Evolutionary conservation across 1,140 invertebrate species (phyloP), one percentile per base, ranked within the genome.

Genomic region (Calephelis virginiensis): DNA sequence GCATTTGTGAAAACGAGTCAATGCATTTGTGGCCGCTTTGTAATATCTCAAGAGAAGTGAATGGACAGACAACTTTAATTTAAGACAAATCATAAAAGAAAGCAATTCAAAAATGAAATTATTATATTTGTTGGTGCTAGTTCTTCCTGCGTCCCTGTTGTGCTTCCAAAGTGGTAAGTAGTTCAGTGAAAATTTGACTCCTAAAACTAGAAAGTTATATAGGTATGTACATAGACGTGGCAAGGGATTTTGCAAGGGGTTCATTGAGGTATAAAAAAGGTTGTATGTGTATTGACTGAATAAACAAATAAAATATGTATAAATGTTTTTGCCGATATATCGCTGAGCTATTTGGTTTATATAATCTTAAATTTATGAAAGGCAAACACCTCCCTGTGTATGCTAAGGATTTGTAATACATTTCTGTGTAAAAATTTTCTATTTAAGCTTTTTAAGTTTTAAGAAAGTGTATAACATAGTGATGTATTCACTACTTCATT

Each of bases 81-180:
- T 75, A 66, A 64, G 61, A 70, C 75, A 73, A 75, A 68, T 76
- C 64, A 68, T 53, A 49, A 46, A 71, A 66, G 65, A 68, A 69
- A 73, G 68, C 61, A 64, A 75, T 67, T 71, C 77, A 67, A 91
- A 83, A 72, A 91, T 91, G 89, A 91, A 91, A 78, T 74, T 85
- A 62, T 70, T 91, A 77, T 87, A 87, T 78, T 73, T 91, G 64
- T 76, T 77, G 59, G 78, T 87, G 62, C 72, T 91, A 64, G 85
- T 89, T 61, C 78, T 91, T 61, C 89, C 88, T n/a, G 85, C 86
- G 8, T 80, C 81, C 1, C 76, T 91, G 63, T 74, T 91, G 48
- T 89, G 88, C 71, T 82, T 89, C 65, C 83, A 87, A 78, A 89
- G 73, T 64, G 80, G 88, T 89, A 72, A 87, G 89, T 86, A 40